These are phyloP conservation scores for Candoia aspera DNA, from an alignment of 2,113 vertebrate genomes.

Conservation along the genomic window DNA sequence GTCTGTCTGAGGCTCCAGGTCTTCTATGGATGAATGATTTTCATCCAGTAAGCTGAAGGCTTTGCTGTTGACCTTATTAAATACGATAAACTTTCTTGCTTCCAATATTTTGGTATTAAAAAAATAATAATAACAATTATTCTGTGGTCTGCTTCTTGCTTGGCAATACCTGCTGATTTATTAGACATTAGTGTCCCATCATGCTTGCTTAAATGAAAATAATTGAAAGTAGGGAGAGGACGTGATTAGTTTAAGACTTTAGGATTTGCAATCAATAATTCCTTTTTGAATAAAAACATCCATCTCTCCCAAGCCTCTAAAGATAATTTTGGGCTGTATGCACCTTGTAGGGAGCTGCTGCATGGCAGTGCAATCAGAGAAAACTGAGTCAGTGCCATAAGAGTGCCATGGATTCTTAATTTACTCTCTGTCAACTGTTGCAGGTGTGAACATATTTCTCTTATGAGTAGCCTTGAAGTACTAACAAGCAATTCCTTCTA, in stretches of 20 bases:
- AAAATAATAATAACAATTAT: background rate
- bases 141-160: background rate
- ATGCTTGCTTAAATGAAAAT: background rate
- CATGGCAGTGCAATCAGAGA: background rate
- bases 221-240: background rate
- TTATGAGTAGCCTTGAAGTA: too few relatives aligned
- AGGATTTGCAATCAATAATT: background rate
- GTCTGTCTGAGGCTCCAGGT: background rate
- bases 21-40: constrained; percentile 3
- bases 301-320: background rate
- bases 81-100: background rate
- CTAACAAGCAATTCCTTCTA: too few relatives aligned
- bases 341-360: background rate
- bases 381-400: too few relatives aligned
- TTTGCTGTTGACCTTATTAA: constrained; percentile 3
- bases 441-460: too few relatives aligned
- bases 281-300: background rate
- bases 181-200: background rate
- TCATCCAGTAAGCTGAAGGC: background rate
- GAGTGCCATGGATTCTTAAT: background rate
- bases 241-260: background rate
- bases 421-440: too few relatives aligned
- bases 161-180: background rate
- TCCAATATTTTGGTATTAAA: background rate
- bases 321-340: background rate